Conservation (phyloP, 2,797 vertebrate genomes). For the Pempheris klunzingeri region DNA sequence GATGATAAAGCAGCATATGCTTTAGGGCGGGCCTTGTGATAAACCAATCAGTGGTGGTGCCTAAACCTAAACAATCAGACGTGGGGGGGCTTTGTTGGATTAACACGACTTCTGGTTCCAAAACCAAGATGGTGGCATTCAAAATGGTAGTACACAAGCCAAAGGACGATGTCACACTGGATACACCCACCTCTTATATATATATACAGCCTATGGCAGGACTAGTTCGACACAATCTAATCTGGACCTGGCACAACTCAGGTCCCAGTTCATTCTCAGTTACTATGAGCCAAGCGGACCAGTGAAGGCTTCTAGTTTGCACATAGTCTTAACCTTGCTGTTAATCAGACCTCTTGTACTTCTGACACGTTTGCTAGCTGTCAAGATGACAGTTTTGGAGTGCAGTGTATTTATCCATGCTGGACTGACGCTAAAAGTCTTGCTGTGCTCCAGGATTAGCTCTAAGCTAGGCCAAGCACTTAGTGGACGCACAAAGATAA, state of each 20-base stretch:
- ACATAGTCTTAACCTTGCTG: background rate
- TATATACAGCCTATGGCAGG: no score
- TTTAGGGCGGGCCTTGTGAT: no score
- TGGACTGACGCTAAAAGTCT: background rate
- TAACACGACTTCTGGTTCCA: no score
- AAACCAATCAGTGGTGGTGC: no score
- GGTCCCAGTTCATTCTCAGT: background rate
- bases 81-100: no score
- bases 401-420: background rate
- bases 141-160: no score
- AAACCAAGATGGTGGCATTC: no score
- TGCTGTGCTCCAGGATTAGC: background rate
- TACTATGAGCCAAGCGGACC: background rate
- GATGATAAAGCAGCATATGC: no score
- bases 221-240: background rate
- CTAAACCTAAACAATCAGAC: no score
- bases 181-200: no score
- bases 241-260: background rate
- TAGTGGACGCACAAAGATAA: constrained; percentile 7
- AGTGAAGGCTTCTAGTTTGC: background rate
- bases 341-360: background rate
- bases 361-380: background rate
- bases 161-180: no score
- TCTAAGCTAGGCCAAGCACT: constrained; percentile 13
- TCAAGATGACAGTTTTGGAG: background rate